Evolutionary conservation across 2,888 invertebrate genomes (phyloP).

Genomic region (Agrenia bidenticulata): DNA sequence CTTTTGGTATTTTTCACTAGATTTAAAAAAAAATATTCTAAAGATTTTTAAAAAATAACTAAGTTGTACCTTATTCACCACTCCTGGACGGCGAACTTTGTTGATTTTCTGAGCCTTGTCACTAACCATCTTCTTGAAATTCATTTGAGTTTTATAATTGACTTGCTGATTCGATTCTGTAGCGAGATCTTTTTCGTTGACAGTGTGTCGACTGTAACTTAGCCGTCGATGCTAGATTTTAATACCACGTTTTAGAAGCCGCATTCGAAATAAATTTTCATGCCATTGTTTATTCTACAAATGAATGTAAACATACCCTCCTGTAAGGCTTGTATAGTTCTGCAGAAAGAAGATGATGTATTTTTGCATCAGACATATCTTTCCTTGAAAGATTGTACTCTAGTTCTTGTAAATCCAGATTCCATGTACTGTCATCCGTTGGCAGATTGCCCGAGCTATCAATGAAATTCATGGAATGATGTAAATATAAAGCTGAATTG

Average conservation of each 20-base stretch:
- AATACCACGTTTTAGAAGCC: conserved; percentile 1
- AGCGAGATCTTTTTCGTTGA: conserved; percentile 82
- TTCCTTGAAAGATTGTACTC: conserved; percentile 90
- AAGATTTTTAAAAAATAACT: too few species aligned
- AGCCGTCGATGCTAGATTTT: conserved; percentile 75
- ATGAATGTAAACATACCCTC: conserved; percentile 48
- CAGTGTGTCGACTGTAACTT: conserved; percentile 88
- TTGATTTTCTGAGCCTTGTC: conserved; percentile 76
- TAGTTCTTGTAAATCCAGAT: conserved; percentile 88
- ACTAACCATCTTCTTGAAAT: conserved; percentile 81
- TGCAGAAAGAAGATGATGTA: conserved; percentile 87
- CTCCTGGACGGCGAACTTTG: conserved; percentile 64
- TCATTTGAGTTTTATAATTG: conserved; percentile 87
- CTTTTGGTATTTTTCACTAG: too few species aligned
- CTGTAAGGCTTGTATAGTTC: conserved; percentile 80
- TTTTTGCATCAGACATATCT: conserved; percentile 89
- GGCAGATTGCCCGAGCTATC: conserved; percentile 39
- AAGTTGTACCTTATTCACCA: conserved; percentile 21
- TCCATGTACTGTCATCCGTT: conserved; percentile 82
- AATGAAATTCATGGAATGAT: conserved; percentile 2
- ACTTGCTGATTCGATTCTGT: conserved; percentile 66
- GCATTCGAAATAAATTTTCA: not conserved
- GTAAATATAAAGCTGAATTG: conserved; percentile 1
- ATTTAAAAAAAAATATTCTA: too few species aligned
- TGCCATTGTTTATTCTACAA: too few species aligned